A percentile compares a stretch with the other conserved stretches of the same genome.
phyloP scores from a whole-genome alignment of 2,113 vertebrate genomes.

The Erythrolamprus reginae region DNA sequence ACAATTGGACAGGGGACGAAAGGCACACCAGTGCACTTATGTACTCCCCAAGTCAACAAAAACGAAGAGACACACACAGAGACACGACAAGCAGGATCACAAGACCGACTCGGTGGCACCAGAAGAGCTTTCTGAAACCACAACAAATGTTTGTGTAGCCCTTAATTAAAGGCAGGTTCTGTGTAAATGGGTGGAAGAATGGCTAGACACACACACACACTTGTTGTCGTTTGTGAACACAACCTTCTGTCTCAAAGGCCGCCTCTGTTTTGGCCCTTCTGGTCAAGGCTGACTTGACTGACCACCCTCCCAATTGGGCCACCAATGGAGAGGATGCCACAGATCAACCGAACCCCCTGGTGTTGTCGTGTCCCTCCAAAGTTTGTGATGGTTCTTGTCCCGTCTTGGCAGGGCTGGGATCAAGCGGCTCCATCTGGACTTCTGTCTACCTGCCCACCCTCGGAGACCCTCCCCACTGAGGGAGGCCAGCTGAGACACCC shows the following conservation, averaged over 20 bases:
- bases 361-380: neutral
- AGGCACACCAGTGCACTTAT: too few relatives aligned
- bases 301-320: neutral
- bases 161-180: neutral
- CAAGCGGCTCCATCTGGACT: neutral
- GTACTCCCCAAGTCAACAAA: neutral
- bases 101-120: neutral
- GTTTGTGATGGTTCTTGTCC: neutral
- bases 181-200: neutral
- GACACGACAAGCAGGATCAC: neutral
- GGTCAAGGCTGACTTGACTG: neutral
- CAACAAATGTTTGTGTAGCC: neutral
- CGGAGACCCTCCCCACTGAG: neutral
- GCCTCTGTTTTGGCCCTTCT: neutral
- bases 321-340: too few relatives aligned
- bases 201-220: neutral
- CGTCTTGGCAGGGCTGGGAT: neutral
- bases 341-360: too few relatives aligned
- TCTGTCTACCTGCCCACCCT: neutral
- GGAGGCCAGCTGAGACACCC: too few relatives aligned
- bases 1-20: too few relatives aligned
- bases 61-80: neutral
- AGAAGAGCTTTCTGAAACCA: neutral
- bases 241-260: neutral
- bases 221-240: neutral